phyloP scores from a whole-genome alignment of 2,797 vertebrate genomes.

The Artibeus lituratus region DNA sequence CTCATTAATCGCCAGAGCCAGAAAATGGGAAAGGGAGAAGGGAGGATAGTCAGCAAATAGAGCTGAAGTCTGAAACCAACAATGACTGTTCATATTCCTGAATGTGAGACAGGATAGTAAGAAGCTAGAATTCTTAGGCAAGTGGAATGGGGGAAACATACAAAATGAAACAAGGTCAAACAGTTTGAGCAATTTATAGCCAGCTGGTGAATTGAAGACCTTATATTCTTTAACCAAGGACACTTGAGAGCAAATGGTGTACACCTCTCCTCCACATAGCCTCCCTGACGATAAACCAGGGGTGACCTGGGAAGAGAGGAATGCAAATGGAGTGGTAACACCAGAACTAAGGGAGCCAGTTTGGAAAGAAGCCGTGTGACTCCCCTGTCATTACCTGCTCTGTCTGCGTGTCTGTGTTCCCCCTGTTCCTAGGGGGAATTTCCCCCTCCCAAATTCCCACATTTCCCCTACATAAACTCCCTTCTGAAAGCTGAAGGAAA shows the following conservation, averaged over 20 bases:
- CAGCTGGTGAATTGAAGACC: neutral
- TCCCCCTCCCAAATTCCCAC: neutral
- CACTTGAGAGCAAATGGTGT: neutral
- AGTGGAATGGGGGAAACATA: neutral
- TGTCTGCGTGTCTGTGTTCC: neutral
- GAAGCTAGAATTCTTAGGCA: neutral
- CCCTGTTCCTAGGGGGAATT: too few species aligned
- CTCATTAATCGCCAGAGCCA: neutral
- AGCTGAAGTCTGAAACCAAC: neutral
- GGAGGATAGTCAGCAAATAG: neutral
- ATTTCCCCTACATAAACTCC: neutral
- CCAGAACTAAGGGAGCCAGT: neutral
- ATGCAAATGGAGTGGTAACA: neutral
- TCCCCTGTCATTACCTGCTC: neutral
- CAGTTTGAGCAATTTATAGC: neutral
- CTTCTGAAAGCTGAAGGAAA: neutral
- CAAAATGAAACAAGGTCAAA: neutral
- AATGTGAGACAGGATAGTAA: neutral
- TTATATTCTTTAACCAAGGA: neutral
- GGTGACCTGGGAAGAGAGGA: neutral
- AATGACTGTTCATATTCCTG: neutral
- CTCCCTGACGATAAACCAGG: neutral
- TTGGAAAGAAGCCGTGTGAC: neutral
- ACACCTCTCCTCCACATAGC: neutral
- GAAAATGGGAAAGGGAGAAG: neutral